phyloP scores from a whole-genome alignment of 2,888 invertebrate species.

The Cremastinae sp. region DNA sequence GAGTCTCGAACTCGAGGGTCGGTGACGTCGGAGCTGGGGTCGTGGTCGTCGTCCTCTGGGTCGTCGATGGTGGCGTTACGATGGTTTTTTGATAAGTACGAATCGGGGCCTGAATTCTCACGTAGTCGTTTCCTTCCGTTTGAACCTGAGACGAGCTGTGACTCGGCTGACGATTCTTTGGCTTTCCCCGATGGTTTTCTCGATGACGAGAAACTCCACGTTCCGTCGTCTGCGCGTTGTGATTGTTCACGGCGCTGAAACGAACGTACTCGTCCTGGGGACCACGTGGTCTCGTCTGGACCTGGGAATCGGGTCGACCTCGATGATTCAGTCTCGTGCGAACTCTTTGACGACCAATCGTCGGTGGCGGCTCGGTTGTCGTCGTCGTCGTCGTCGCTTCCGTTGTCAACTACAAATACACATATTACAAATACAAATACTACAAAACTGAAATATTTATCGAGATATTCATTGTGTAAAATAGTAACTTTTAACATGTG shows the following conservation, averaged over 20 bases:
- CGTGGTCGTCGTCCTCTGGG: conserved; percentile 55
- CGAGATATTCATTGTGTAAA: no score
- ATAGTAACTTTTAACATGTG: no score
- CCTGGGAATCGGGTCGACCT: conserved; percentile 70
- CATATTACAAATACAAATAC: neutral
- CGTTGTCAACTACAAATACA: conserved; percentile 37
- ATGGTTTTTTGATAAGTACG: conserved; percentile 62
- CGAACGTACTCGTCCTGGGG: conserved; percentile 77
- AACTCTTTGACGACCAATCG: conserved; percentile 73
- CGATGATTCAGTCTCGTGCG: conserved; percentile 71
- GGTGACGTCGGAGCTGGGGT: conserved; percentile 68
- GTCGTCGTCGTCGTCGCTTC: conserved; percentile 64
- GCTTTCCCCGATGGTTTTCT: conserved; percentile 59
- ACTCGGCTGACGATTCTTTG: conserved; percentile 66
- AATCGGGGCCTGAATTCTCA: conserved; percentile 72
- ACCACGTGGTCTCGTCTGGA: conserved; percentile 75
- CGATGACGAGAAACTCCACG: conserved; percentile 56
- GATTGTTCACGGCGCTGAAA: conserved; percentile 74
- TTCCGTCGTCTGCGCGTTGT: conserved; percentile 59
- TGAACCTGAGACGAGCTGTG: conserved; percentile 70
- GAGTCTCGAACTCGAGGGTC: conserved; percentile 67
- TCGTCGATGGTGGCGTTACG: conserved; percentile 61
- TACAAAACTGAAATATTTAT: neutral
- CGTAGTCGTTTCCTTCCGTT: conserved; percentile 76
- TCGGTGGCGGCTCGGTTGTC: conserved; percentile 69